Evolutionary conservation across 1,140 invertebrate species (phyloP), one percentile per base, ranked within the genome.

Genomic region (Drosophila sucinea): DNA sequence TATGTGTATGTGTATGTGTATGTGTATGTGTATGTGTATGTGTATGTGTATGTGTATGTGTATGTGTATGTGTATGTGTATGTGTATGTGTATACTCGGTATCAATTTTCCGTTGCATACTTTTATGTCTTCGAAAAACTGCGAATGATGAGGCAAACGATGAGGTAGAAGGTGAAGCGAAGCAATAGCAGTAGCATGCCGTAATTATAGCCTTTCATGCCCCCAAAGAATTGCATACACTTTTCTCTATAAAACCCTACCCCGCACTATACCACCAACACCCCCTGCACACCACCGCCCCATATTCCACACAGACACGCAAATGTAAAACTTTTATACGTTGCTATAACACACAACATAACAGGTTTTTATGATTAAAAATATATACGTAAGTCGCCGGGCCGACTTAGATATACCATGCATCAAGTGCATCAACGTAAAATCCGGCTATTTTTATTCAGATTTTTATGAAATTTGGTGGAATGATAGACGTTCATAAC

Each of bases 41-140:
- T 81, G 67, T 81, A 73, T 80, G 72, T 78, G 75, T 70, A 83
- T 79, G 60, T 60, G 32, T 41, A 38, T 30, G 60, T 29, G 30
- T 44, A 60, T 10, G 25, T n/a, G 47, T 30, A 4, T 30, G 30
- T 4, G 30, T 30, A 30, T 30, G 30, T 30, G 30, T 30, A 4
- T 30, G 30, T 4, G 30, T 30, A 4, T 30, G 2, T 30, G 30
- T 30, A 11, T 3, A 41, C 27, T n/a, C 4, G 32, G 17, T 30
- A 65, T n/a, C 62, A 64, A 27, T 6, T 63, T 64, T 41, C 25
- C 2, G 7, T 32, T 64, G 44, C 62, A 54, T 64, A 55, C 62
- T 25, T 64, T 33, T 44, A 47, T 29, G 41, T 5, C 30, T 58
- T 35, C 7, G 10, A 30, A 44, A 33, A 47, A 47, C 8, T 30